Base-by-base conservation (phyloP, 2,113 vertebrate genomes). In the Axis porcinus region DNA sequence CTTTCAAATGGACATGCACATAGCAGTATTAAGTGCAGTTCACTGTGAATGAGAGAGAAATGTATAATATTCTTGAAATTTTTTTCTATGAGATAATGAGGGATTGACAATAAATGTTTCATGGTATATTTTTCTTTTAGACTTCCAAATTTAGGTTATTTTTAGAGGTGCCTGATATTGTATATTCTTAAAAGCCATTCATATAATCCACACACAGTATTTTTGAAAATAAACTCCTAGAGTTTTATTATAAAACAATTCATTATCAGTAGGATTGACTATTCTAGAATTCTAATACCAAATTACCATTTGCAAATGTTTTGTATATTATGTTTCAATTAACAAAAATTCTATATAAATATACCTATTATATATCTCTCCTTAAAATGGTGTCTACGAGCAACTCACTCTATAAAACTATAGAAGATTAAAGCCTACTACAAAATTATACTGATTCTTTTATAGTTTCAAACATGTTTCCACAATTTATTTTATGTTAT, bases 401-500 rank as follows among this genome's bases (percentile, higher is more conserved):
- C 2, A 96, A 43, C 58, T 62, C 1, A 50, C 40, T 89, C n/a
- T 76, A 5, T 47, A n/a, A 55, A 54, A 79, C 1, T 70, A 86
- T 6, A 76, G 54, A 81, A 64, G 17, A 95, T 67, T 94, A 89
- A 93, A 87, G 2, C 21, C 60, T 84, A 79, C 15, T 5, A 25
- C 36, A 89, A 95, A 93, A 84, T 88, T 67, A 95, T 78, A 81
- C 36, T 86, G 6, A 60, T 86, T 40, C 52, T 88, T 96, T 89
- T 57, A 92, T 84, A 70, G 57, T 50, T 95, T 92, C 30, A 78
- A 96, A 76, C 33, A 95, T 94, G 40, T 36, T 90, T 94, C 17
- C 8, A 86, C 47, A 81, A 92, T 92, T 79, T 88, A 78, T 86
- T 97, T 96, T 84, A 91, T 64, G 14, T 36, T 83, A 83, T 91